phyloP scores from a whole-genome alignment of 2,797 vertebrate species.

The Alfaro cultratus region DNA sequence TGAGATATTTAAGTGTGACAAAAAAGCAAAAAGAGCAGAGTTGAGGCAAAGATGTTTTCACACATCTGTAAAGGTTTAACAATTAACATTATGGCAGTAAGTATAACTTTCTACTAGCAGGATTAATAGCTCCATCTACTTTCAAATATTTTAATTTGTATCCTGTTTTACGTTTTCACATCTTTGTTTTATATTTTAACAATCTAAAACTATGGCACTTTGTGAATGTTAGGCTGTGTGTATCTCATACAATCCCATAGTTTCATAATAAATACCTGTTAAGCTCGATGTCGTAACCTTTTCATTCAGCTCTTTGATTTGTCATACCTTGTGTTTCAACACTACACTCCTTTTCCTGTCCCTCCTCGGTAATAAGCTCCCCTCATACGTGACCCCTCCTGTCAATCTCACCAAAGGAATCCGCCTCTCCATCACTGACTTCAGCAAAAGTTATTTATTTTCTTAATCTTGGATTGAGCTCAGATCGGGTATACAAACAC shows the following conservation, averaged over 20 bases:
- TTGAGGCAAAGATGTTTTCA: neutral
- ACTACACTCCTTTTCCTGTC: conserved; percentile 46
- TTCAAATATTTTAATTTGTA: neutral
- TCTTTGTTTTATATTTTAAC: neutral
- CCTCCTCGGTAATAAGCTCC: conserved; percentile 68
- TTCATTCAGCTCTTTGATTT: conserved; percentile 22
- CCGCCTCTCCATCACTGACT: conserved; percentile 68
- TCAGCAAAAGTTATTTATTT: conserved; percentile 60
- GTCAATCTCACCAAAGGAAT: conserved; percentile 65
- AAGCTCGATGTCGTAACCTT: conserved; percentile 19
- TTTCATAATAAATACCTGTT: conserved; percentile 4
- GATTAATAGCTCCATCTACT: neutral
- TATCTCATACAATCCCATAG: neutral
- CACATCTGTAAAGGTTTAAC: neutral
- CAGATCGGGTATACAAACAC: conserved; percentile 39
- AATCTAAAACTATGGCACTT: neutral
- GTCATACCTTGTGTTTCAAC: conserved; percentile 23
- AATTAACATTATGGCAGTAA: neutral
- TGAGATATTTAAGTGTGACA: neutral
- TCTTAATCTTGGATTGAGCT: conserved; percentile 71
- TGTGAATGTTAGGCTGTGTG: neutral
- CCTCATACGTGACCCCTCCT: conserved; percentile 75
- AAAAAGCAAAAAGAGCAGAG: neutral
- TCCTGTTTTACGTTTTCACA: neutral
- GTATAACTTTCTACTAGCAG: neutral